Base-by-base conservation (phyloP, 30 jellyfish, hydroid and myxozoan genomes). In the Catostylus mosaicus region DNA sequence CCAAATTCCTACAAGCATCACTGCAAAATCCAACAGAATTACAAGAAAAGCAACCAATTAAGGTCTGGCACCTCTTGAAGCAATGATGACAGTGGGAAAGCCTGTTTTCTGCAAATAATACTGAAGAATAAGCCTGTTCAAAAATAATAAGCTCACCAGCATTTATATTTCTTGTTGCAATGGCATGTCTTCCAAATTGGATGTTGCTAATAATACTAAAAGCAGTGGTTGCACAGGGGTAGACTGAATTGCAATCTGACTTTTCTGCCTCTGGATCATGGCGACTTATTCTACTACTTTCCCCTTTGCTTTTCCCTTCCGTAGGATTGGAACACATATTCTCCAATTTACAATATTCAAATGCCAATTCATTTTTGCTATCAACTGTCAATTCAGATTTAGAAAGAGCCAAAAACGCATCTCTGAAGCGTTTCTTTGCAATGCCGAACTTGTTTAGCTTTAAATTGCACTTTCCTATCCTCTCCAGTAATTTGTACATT, bases 61-160 rank as follows among this genome's bases (percentile, higher is more conserved):
- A 46, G 0, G 76, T 75, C 22, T 30, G 31, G 91, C 91, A 80
- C 63, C 97, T 86, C 16, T 31, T 35, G 27, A 92, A 54, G 78
- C 98, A 92, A 31, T 86, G 88, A 50, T 84, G 75, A 60, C 98
- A 92, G 61, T 92, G 96, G 0, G 95, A 79, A 8, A 77, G 78
- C 26, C 77, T 78, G 32, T 86, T 31, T 11, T 80, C 89, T 14
- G 93, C 62, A 47, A 92, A 73, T 56, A 93, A 40, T 6, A 86
- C 74, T 29, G 93, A 68, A 16, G 92, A 70, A 63, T 26, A 92
- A 10, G 98, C 96, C 60, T 86, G 73, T 64, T 92, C 98, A 61
- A 82, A 73, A n/a, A 92, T 30, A 29, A 92, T 86, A 46, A 85
- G 77, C 40, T 92, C 98, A 9, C 98, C 98, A 64, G 97, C 96